Evolutionary conservation across 2,113 vertebrate genomes (phyloP), one percentile per base, ranked within the genome.

Genomic region (Gymnobelideus leadbeateri): DNA sequence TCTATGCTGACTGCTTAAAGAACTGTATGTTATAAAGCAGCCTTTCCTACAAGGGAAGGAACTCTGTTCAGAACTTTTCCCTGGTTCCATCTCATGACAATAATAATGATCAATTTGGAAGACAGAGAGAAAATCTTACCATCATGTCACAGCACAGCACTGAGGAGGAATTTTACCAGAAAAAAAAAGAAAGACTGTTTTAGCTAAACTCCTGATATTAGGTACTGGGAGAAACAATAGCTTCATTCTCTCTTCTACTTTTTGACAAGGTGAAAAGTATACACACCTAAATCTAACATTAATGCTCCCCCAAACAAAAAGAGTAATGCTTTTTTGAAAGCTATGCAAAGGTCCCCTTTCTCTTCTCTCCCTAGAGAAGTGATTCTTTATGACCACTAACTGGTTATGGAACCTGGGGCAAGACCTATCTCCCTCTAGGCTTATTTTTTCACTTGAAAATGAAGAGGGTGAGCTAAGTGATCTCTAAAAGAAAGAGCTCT

Each of bases 101-200:
- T 94, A 94, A 68, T 92, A 97, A 97, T 37, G 93, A 96, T 90
- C 94, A 91, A 97, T 96, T 95, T 97, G 95, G 57, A 93, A 96
- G 94, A 94, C 84, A 96, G 95, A 90, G 47, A 94, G 93, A 91
- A 93, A 97, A 91, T n/a, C 51, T 91, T 51, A 90, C 94, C 37
- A 94, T 77, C 68, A 92, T 84, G 95, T 49, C 68, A 97, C 54
- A 94, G 92, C 91, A 95, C 96, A 61, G 94, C 94, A 91, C 89
- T 91, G 61, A 90, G 90, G 89, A 95, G 91, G 68, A 77, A 89
- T 68, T 89, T 91, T 68, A 68, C 93, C 91, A 92, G 53, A 14
- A 25, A 8, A 61, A 8, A 61, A 90, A 92, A 89, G 51, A 5
- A 84, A 92, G 47, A 91, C 0, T 68, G 95, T 95, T 95, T 94